A percentile compares a stretch with the other conserved stretches of the same genome.
phyloP scores from a whole-genome alignment of 2,888 invertebrate genomes.

The Chrysotoxum bicinctum region DNA sequence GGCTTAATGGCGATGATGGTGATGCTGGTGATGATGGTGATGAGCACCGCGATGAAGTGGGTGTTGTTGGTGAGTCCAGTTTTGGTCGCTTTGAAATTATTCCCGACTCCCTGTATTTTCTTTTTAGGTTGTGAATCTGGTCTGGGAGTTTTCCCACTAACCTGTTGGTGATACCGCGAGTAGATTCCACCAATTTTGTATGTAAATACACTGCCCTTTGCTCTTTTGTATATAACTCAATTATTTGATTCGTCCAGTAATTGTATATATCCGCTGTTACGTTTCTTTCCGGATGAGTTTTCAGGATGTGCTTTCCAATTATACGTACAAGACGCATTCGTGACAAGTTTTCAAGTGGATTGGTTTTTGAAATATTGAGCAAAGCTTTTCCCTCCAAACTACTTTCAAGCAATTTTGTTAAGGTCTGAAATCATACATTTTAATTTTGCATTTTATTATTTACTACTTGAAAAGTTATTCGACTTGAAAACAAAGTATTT shows the following conservation, averaged over 20 bases:
- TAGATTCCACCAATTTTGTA: neutral
- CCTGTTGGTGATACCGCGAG: neutral
- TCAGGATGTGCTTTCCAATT: neutral
- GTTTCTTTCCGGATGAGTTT: neutral
- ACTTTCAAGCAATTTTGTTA: neutral
- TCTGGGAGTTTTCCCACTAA: no score
- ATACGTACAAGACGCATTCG: neutral
- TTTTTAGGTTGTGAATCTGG: no score
- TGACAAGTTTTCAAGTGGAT: neutral
- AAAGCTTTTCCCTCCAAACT: neutral
- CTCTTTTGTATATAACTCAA: neutral
- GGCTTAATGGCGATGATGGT: no score
- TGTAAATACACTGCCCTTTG: neutral
- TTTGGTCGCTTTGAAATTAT: no score
- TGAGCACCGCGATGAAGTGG: no score
- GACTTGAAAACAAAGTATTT: no score
- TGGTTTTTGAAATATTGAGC: neutral
- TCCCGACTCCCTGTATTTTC: no score
- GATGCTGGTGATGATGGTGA: no score
- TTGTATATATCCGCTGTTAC: neutral
- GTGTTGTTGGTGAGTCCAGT: no score
- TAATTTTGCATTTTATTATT: no score
- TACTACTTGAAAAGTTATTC: no score
- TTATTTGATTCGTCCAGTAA: neutral
- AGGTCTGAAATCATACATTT: neutral